Base-by-base conservation (phyloP, 2,797 vertebrate species). In the Sebastes nivosus region DNA sequence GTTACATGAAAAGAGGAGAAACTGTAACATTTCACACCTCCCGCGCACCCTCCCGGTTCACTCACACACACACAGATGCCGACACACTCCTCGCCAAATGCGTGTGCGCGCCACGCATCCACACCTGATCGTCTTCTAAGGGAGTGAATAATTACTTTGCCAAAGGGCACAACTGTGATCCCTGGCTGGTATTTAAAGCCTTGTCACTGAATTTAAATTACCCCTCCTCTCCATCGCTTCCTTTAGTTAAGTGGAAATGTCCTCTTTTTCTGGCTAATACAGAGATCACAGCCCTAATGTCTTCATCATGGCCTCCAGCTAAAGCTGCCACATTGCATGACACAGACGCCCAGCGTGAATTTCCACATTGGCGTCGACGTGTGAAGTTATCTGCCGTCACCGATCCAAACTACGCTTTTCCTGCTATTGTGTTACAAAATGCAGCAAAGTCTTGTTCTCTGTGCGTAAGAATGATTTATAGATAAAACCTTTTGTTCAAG, bases 91-190 rank as follows among this genome's bases (percentile, higher is more conserved):
- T 75, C 25, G 16, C 46, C 66, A 79, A 79, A 67, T 66, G 77
- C 76, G 4, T 20, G 79, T 54, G 77, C 52, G 8, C 67, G 66
- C 76, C 67, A 66, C 83, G 75, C 80, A 80, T 46, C 79, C 80
- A 77, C 89, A 91, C 90, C 84, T 84, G 89, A 86, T 89, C 69
- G 75, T 92, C 92, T 93, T 91, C 91, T 93, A 90, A 88, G 63
- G 87, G 84, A 92, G 92, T 94, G 94, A 95, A 95, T 95, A 94
- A 95, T 95, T 94, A 93, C 93, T 93, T 94, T 88, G 93, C 94
- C 94, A 94, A 94, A 94, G 93, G 95, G 92, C 93, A 95, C 84
- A 89, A 92, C 90, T 93, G 86, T 94, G 94, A 93, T 94, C 93
- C 89, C 94, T 82, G 89, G 87, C 87, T 95, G 94, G 92, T 95